Evolutionary conservation across 2,888 invertebrate species (phyloP).

Genomic region (Apodemia zela): DNA sequence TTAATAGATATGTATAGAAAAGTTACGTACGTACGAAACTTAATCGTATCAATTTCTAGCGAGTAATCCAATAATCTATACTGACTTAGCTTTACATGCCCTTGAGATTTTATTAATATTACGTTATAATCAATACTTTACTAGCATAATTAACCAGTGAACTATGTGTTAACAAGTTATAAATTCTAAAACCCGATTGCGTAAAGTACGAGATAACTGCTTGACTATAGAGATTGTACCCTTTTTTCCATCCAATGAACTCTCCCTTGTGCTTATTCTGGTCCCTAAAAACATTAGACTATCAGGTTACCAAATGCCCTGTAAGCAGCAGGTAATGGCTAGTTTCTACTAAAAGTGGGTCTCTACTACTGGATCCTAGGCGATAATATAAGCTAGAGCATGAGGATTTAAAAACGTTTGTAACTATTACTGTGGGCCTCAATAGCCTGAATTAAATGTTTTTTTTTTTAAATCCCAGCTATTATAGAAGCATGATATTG

Average conservation of each 20-base stretch:
- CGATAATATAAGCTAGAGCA: too few relatives aligned
- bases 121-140: background rate
- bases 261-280: too few relatives aligned
- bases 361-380: too few relatives aligned
- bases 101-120: slow-evolving; percentile 2
- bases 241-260: background rate
- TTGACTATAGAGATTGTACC: background rate
- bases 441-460: too few relatives aligned
- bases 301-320: too few relatives aligned
- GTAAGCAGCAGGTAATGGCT: too few relatives aligned
- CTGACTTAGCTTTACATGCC: background rate
- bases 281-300: too few relatives aligned
- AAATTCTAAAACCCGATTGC: background rate
- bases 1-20: background rate
- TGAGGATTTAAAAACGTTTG: too few relatives aligned
- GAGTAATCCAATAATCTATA: slow-evolving; percentile 8
- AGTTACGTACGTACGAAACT: background rate
- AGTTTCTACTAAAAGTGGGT: too few relatives aligned
- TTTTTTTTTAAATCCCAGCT: too few relatives aligned
- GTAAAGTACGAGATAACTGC: background rate
- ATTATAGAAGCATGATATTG: too few relatives aligned
- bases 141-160: background rate
- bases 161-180: background rate
- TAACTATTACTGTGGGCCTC: too few relatives aligned
- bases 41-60: slow-evolving; percentile 8